These are phyloP conservation scores for Hipparchia sbordonii DNA, from an alignment of 2,888 invertebrate species.

Conservation along the genomic window DNA sequence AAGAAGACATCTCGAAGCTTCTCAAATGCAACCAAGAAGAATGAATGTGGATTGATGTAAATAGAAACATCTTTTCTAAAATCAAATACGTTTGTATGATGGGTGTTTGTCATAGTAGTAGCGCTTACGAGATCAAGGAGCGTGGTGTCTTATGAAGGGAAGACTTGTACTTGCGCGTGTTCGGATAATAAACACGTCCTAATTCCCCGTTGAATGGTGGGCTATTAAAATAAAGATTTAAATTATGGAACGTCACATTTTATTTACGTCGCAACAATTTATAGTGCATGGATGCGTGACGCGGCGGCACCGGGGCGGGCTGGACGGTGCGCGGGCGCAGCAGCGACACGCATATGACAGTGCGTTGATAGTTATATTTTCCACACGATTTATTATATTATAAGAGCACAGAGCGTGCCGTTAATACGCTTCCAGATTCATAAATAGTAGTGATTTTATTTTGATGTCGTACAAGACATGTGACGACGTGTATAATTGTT, in stretches of 20 bases:
- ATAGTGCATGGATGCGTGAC: slow-evolving; percentile 68
- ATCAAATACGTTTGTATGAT: no score
- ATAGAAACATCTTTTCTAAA: no score
- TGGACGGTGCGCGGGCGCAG: slow-evolving; percentile 46
- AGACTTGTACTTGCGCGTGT: slow-evolving; percentile 72
- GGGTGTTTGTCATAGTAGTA: not conserved
- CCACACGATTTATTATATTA: slow-evolving; percentile 82
- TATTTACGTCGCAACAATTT: slow-evolving; percentile 76
- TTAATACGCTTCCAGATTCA: slow-evolving; percentile 77
- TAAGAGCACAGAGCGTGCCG: slow-evolving; percentile 74
- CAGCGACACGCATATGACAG: slow-evolving; percentile 72
- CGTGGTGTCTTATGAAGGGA: slow-evolving; percentile 68
- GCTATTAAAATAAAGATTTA: slow-evolving; percentile 80
- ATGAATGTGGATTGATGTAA: no score
- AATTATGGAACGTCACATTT: slow-evolving; percentile 79
- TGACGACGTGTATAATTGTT: slow-evolving; percentile 79
- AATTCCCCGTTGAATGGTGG: slow-evolving; percentile 78
- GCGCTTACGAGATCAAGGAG: slow-evolving; percentile 66
- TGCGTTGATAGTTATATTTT: slow-evolving; percentile 80
- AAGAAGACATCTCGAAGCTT: no score
- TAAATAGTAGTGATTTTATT: slow-evolving; percentile 82
- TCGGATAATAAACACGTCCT: slow-evolving; percentile 79
- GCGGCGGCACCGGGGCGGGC: slow-evolving; percentile 47
- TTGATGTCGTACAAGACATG: slow-evolving; percentile 80
- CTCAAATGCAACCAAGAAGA: no score